Conservation (phyloP, 2,113 vertebrate genomes). For the Macaca nemestrina region DNA sequence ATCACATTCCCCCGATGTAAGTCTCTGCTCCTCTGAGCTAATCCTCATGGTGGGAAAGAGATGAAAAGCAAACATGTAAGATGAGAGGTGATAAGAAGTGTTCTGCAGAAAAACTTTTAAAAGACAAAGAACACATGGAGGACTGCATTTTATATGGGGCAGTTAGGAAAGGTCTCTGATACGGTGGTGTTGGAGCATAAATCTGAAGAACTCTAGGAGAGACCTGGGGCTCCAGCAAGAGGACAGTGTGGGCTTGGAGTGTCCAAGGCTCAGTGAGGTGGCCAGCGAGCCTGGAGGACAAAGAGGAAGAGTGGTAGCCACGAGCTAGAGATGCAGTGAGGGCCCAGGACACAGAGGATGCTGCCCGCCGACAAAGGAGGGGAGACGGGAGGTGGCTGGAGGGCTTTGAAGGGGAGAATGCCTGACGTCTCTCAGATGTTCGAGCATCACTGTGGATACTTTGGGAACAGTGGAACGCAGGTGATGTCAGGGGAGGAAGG, state of each 20-base stretch:
- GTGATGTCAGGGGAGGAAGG: background rate
- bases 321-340: background rate
- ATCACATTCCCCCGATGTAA: constrained; percentile 17
- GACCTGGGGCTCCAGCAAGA: background rate
- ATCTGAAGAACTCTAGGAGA: background rate
- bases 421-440: background rate
- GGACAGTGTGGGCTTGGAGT: background rate
- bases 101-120: background rate
- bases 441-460: background rate
- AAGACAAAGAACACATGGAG: background rate
- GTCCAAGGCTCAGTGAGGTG: background rate
- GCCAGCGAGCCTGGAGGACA: background rate
- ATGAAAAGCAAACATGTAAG: background rate
- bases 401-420: background rate
- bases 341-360: too few species aligned
- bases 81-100: background rate
- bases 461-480: background rate
- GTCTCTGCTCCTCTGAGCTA: background rate
- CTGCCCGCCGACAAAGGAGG: rapidly evolving
- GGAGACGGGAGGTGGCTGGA: background rate
- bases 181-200: background rate
- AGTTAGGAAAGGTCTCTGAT: background rate
- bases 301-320: background rate
- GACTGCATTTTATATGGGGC: background rate
- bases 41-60: background rate